These are phyloP conservation scores for Meteorus cinctellus DNA, from an alignment of 2,888 invertebrate genomes.

Conservation along the genomic window DNA sequence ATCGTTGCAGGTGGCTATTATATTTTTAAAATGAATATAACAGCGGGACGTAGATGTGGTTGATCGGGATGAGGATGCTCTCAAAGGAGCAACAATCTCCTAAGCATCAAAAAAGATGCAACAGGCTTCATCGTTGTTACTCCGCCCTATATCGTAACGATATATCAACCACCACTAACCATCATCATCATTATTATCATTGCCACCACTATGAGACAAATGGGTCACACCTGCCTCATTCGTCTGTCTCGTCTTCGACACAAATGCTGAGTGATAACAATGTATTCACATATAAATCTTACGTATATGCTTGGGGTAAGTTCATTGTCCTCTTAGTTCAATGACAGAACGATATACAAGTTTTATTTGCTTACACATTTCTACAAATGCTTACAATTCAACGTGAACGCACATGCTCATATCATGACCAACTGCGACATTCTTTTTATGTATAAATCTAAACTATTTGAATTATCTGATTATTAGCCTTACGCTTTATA, in stretches of 20 bases:
- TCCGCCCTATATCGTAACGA: conserved; percentile 16
- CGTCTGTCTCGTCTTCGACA: conserved; percentile 34
- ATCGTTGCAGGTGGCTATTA: neutral
- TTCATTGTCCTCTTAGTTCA: conserved; percentile 46
- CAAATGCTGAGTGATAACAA: conserved; percentile 50
- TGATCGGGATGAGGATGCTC: neutral
- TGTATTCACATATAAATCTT: conserved; percentile 36
- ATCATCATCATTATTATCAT: conserved; percentile 14
- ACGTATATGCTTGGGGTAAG: conserved; percentile 21
- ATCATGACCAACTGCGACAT: neutral
- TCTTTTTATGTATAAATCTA: neutral
- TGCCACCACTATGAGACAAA: conserved; percentile 43
- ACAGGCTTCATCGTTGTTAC: neutral
- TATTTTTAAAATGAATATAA: neutral
- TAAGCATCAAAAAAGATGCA: neutral
- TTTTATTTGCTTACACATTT: neutral
- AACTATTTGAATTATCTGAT: neutral
- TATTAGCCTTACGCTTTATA: no score
- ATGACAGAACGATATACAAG: neutral
- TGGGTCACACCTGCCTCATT: conserved; percentile 54
- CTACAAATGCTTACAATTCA: neutral
- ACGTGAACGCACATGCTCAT: neutral
- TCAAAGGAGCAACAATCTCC: neutral
- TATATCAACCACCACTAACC: neutral
- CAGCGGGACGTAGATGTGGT: neutral